A percentile compares a stretch with the other conserved stretches of the same genome.
Evolutionary conservation across 2,113 vertebrate genomes (phyloP).

Genomic region (Mirounga angustirostris): DNA sequence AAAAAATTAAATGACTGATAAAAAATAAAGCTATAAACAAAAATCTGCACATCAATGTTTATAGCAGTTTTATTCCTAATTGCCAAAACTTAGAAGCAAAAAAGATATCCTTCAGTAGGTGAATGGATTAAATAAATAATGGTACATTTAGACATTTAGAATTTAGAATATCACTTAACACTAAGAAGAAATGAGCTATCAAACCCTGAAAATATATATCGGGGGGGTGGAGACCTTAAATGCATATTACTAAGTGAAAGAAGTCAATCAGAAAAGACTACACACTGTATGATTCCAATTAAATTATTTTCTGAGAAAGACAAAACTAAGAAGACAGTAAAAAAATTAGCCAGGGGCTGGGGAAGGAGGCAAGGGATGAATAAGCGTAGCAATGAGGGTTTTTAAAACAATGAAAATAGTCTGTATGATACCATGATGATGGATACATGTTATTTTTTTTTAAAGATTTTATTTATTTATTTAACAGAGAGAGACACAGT

Average conservation of each 20-base stretch:
- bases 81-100: neutral
- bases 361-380: neutral
- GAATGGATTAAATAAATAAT: neutral
- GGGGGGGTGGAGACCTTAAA: neutral
- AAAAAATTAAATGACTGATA: neutral
- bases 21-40: conserved; percentile 6
- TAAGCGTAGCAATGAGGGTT: neutral
- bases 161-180: neutral
- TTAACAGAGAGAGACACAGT: too few relatives aligned
- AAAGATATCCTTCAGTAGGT: neutral
- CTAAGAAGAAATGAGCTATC: neutral
- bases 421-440: neutral
- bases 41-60: neutral
- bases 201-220: neutral
- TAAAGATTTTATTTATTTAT: too few relatives aligned
- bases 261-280: neutral
- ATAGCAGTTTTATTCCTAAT: neutral
- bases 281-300: neutral
- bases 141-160: neutral
- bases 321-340: neutral
- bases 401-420: neutral
- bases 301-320: neutral
- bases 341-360: neutral
- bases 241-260: neutral
- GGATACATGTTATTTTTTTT: neutral